Conservation (phyloP, 2,113 vertebrate species). For the Typhlomys cinereus region DNA sequence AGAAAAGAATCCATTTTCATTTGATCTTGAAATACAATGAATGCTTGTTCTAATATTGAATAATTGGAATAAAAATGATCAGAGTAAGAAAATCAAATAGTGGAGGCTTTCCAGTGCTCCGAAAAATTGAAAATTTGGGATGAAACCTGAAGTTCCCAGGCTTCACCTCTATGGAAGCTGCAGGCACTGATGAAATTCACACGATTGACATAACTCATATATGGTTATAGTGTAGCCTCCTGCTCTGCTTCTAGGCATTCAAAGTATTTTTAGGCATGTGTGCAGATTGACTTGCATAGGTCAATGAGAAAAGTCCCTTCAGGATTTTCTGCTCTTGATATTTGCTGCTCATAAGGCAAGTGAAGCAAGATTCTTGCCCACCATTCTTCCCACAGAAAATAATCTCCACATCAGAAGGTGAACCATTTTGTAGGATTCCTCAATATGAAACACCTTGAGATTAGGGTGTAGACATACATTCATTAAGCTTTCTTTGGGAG, state of each 20-base stretch:
- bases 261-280: not conserved
- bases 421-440: not conserved
- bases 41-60: not conserved
- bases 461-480: not conserved
- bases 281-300: not conserved
- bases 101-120: not conserved
- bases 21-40: not conserved
- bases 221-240: accelerated
- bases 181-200: not conserved
- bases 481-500: not conserved
- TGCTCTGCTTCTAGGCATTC: not conserved
- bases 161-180: not conserved
- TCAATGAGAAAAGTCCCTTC: not conserved
- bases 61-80: not conserved
- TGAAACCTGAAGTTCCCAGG: not conserved
- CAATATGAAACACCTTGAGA: not conserved
- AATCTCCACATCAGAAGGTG: not conserved
- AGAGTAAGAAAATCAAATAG: not conserved
- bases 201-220: not conserved
- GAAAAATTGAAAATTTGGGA: not conserved
- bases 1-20: not conserved
- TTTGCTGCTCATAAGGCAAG: not conserved
- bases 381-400: conserved; percentile 7
- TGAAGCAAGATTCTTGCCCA: not conserved
- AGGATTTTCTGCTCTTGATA: not conserved